Conservation (phyloP, 2,797 vertebrate genomes). For the Scolopax bukidnonensis region DNA sequence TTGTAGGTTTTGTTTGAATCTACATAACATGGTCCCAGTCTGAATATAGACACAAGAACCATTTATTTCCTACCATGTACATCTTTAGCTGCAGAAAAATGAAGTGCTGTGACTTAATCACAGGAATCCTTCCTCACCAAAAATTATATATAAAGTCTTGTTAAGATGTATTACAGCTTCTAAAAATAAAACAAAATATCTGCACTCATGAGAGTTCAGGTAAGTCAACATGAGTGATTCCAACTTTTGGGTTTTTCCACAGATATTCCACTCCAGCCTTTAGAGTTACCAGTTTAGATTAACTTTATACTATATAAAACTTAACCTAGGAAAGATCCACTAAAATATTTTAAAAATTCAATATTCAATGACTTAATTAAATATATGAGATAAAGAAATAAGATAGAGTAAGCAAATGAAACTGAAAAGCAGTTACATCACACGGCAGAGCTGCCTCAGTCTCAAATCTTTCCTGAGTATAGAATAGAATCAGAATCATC, state of each 20-base stretch:
- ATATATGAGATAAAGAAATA: not conserved
- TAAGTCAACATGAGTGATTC: not conserved
- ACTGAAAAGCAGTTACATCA: not conserved
- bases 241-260: not conserved
- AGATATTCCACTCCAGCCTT: not conserved
- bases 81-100: not conserved
- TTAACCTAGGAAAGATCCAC: not conserved
- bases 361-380: not conserved
- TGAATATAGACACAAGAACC: not conserved
- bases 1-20: not conserved
- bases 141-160: not conserved
- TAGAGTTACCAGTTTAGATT: not conserved
- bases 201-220: accelerated
- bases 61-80: not conserved
- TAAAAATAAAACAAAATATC: not conserved
- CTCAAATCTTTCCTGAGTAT: not conserved
- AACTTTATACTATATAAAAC: not conserved
- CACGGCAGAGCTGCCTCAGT: not conserved
- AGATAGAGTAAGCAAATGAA: not conserved
- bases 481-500: no score
- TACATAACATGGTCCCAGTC: not conserved
- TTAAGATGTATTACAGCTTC: not conserved
- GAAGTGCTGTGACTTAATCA: not conserved
- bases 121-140: not conserved
- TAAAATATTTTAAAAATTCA: not conserved